phyloP scores from a whole-genome alignment of 2,113 vertebrate species.

The Archilochus colubris region DNA sequence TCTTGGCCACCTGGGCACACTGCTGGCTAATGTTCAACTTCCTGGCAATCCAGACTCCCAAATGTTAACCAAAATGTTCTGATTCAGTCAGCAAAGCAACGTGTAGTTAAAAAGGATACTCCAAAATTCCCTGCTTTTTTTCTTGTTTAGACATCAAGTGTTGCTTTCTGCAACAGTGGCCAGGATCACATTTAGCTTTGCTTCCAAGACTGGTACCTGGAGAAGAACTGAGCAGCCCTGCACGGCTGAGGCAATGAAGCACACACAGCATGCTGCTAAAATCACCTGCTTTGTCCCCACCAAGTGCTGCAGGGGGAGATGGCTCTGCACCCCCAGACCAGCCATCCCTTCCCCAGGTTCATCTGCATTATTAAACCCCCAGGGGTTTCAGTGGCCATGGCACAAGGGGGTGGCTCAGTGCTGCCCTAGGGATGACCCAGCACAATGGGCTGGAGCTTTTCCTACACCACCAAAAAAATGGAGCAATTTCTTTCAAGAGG shows the following conservation, averaged over 20 bases:
- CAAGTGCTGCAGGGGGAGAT: neutral
- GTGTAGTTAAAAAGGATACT: neutral
- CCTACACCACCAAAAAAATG: neutral
- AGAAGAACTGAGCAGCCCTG: neutral
- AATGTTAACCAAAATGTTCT: neutral
- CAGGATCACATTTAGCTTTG: neutral
- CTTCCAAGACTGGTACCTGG: neutral
- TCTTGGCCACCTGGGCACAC: too few relatives aligned
- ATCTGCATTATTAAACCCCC: neutral
- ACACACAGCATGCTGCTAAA: neutral
- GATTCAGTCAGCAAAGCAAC: neutral
- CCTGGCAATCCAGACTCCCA: too few relatives aligned
- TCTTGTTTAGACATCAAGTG: neutral
- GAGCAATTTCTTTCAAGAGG: neutral
- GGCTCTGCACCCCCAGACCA: accelerated
- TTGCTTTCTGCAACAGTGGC: neutral
- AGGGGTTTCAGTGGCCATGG: accelerated
- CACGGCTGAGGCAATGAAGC: neutral
- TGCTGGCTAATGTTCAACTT: too few relatives aligned
- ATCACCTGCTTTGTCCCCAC: neutral
- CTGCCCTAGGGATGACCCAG: accelerated
- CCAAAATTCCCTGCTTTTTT: neutral
- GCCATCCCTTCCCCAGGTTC: neutral
- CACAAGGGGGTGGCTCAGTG: accelerated
- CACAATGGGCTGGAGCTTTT: accelerated